These are phyloP conservation scores for Stichopus horrens DNA, from an alignment of 53 echinoderm and acorn worm genomes.

Conservation along the genomic window DNA sequence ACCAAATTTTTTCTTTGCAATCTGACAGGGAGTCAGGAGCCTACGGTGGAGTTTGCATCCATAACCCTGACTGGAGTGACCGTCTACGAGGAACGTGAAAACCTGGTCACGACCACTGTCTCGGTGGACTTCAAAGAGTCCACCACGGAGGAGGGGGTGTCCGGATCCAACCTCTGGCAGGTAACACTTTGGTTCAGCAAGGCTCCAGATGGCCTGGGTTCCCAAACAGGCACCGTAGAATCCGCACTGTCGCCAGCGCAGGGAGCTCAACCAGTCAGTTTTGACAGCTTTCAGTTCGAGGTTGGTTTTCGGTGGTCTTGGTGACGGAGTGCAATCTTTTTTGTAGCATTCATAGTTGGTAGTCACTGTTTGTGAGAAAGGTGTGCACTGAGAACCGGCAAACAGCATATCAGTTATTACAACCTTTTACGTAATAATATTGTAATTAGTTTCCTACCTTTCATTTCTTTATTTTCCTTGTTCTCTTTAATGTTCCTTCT, in stretches of 20 bases:
- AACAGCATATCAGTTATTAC: too few relatives aligned
- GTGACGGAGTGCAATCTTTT: too few relatives aligned
- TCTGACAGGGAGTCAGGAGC: slow-evolving; percentile 3
- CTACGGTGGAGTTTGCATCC: slow-evolving; percentile 25
- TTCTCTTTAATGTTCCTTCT: too few relatives aligned
- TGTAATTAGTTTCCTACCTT: too few relatives aligned
- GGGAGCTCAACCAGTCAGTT: neutral
- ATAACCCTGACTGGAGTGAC: neutral
- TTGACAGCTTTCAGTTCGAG: slow-evolving; percentile 19
- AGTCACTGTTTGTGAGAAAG: too few relatives aligned
- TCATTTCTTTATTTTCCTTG: too few relatives aligned
- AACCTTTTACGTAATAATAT: too few relatives aligned
- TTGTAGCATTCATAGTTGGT: too few relatives aligned
- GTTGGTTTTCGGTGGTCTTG: neutral
- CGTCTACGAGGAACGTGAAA: slow-evolving; percentile 24
- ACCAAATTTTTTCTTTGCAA: too few relatives aligned
- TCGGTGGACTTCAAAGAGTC: slow-evolving; percentile 24
- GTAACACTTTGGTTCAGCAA: slow-evolving; percentile 25
- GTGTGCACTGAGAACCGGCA: too few relatives aligned
- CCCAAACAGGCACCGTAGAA: neutral
- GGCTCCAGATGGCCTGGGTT: slow-evolving; percentile 18
- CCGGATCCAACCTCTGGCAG: slow-evolving; percentile 28
- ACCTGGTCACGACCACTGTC: slow-evolving; percentile 35
- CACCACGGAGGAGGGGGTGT: slow-evolving; percentile 16
- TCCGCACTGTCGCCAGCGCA: slow-evolving; percentile 7